Percentiles rank a stretch among this genome's conserved stretches.
Evolutionary conservation across 2,113 vertebrate species (phyloP).

Genomic region (Noctilio leporinus): DNA sequence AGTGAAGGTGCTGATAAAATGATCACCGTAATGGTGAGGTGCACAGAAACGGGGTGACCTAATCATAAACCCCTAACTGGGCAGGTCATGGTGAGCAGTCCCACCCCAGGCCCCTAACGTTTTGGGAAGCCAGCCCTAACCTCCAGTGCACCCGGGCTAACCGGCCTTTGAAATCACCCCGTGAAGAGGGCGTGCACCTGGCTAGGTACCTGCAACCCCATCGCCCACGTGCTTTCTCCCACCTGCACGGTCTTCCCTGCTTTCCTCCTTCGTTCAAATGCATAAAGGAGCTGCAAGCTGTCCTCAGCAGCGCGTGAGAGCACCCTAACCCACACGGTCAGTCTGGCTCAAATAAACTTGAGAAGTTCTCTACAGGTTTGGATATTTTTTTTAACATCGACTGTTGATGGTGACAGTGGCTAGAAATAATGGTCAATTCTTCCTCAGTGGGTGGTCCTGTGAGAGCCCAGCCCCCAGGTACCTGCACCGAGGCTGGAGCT

Average conservation of each 20-base stretch:
- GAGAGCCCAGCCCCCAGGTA: not conserved
- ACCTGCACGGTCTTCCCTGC: not conserved
- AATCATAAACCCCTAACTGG: not conserved
- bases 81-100: not conserved
- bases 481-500: not conserved
- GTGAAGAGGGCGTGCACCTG: rapidly evolving
- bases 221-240: not conserved
- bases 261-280: not conserved
- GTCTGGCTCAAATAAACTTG: not conserved
- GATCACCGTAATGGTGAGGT: not conserved
- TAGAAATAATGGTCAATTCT: too few species aligned
- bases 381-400: not conserved
- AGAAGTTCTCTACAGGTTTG: not conserved
- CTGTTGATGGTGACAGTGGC: too few species aligned
- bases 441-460: rapidly evolving
- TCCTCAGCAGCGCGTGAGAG: not conserved
- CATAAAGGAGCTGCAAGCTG: not conserved
- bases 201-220: not conserved
- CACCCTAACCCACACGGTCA: not conserved
- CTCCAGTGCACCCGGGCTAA: not conserved
- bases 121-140: not conserved
- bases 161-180: not conserved
- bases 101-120: not conserved
- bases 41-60: not conserved
- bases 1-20: not conserved